These are phyloP conservation scores for Seriola aureovittata DNA, from an alignment of 2,113 vertebrate genomes.

Conservation along the genomic window DNA sequence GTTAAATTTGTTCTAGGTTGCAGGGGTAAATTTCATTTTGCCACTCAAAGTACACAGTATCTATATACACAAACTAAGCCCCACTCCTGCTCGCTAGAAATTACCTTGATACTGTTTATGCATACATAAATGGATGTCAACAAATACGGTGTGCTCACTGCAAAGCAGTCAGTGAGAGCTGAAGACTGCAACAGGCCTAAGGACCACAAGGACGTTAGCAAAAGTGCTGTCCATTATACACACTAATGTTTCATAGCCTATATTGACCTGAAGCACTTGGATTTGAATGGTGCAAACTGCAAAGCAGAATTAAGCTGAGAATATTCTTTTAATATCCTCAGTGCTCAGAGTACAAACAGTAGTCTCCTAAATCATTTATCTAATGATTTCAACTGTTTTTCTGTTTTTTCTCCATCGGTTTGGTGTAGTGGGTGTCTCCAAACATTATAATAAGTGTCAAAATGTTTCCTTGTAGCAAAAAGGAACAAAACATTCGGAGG, in stretches of 20 bases:
- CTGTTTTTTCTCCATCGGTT: not conserved
- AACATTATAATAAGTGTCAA: not conserved
- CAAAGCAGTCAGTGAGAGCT: not conserved
- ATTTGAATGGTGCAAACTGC: not conserved
- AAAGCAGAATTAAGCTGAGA: not conserved
- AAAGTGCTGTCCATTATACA: not conserved
- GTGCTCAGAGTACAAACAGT: not conserved
- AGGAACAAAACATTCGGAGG: not conserved
- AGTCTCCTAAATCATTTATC: not conserved
- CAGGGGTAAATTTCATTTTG: conserved; percentile 46
- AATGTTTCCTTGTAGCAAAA: not conserved
- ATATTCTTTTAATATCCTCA: not conserved
- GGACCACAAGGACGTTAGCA: not conserved
- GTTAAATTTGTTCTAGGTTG: conserved; percentile 48
- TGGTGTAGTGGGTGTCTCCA: not conserved
- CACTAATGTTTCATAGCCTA: not conserved
- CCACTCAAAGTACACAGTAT: conserved; percentile 39
- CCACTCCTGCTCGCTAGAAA: conserved; percentile 8
- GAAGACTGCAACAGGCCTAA: not conserved
- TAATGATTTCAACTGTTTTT: too few relatives aligned
- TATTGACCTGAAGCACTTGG: not conserved
- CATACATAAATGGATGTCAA: conserved; percentile 32
- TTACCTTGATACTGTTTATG: conserved; percentile 35
- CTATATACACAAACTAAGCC: conserved; percentile 18
- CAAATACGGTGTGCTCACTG: conserved; percentile 9